Base-by-base conservation (phyloP, 2,888 invertebrate genomes). In the Lepidochrysops patricia region DNA sequence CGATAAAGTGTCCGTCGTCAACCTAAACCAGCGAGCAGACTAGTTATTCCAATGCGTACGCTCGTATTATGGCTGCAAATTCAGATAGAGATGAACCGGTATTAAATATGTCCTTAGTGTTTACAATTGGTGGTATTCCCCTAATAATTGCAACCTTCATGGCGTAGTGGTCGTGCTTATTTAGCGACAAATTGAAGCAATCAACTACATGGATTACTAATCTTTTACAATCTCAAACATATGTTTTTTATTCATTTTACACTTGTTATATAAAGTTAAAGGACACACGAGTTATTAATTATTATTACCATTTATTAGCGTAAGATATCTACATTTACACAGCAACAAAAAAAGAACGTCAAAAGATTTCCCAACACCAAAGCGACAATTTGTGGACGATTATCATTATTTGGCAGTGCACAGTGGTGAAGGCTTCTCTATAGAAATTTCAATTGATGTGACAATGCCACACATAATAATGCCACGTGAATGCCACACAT, bases 101-200 rank as follows among this genome's bases (percentile, higher is more conserved):
- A 80, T 84, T 85, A 84, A 84, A 85, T 84, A 76, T 77, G 79
- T 78, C 79, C 81, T 85, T 83, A 78, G 69, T 72, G 66, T 70
- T 43, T 69, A 68, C 74, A 74, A 81, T 77, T 75, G 71, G 73
- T 77, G 84, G 85, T 83, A 86, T 87, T 88, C 76, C 84, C 86
- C 82, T 77, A 80, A 84, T 81, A 77, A 84, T 76, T 75, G 72
- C 71, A 85, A 80, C 88, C 87, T 89, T 89, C 88, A 88, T 87
- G 88, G 79, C 81, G 66, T 79, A 76, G 80, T 86, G 83, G 79
- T 73, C 79, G 71, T 79, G 76, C 75, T 76, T 75, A 77, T 72
- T 73, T 72, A 73, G 82, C 80, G 81, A 80, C 75, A 85, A 86
- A 88, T 87, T 85, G 80, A 79, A 74, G 84, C 83, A 85, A 88